phyloP scores from a whole-genome alignment of 2,888 invertebrate genomes.

The Ormyrus rosae region DNA sequence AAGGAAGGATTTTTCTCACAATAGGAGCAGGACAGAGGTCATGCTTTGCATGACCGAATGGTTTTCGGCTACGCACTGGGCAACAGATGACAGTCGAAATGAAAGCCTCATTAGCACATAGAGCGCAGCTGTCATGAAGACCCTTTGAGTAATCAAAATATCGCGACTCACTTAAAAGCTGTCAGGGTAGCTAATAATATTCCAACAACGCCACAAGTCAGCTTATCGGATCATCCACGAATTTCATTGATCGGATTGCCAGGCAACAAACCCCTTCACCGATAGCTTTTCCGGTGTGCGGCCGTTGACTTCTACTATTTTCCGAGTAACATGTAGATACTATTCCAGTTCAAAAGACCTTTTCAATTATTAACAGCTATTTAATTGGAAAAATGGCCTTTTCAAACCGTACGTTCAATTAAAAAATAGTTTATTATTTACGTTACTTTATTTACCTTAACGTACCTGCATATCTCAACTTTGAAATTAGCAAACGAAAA shows the following conservation, averaged over 20 bases:
- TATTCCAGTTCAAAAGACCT: too few relatives aligned
- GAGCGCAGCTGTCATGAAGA: conserved; percentile 24
- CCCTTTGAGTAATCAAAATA: conserved; percentile 55
- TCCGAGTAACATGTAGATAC: neutral
- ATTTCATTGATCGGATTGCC: conserved; percentile 31
- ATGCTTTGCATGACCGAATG: too few relatives aligned
- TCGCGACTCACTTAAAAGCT: conserved; percentile 45
- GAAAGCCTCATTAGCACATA: conserved; percentile 33
- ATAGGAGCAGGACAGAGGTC: too few relatives aligned
- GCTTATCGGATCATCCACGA: conserved; percentile 38
- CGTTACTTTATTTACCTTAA: too few relatives aligned
- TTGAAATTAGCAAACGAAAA: too few relatives aligned
- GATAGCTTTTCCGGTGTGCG: neutral
- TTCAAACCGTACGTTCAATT: too few relatives aligned
- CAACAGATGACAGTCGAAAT: conserved; percentile 22
- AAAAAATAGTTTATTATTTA: too few relatives aligned
- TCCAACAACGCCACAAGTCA: conserved; percentile 40
- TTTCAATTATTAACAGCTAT: too few relatives aligned
- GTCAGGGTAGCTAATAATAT: conserved; percentile 34
- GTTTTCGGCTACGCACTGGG: neutral
- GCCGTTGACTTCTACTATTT: neutral
- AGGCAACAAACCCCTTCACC: conserved; percentile 23
- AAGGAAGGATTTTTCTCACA: too few relatives aligned
- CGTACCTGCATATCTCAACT: too few relatives aligned
- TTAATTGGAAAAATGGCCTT: too few relatives aligned